phyloP scores from a whole-genome alignment of 2,888 invertebrate genomes.

The Lycocerus yunnanus region DNA sequence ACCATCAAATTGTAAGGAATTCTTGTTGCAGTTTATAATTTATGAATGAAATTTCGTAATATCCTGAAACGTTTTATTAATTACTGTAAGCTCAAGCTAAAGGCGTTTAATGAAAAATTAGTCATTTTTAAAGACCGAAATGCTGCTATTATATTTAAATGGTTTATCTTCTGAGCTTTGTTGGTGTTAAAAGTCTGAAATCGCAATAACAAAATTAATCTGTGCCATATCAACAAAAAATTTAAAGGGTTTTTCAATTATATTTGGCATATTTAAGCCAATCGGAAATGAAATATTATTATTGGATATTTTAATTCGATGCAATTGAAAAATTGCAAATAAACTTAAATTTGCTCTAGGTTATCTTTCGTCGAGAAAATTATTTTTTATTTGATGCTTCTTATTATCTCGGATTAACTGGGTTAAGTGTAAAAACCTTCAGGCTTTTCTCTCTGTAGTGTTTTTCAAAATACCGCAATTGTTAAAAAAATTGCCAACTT shows the following conservation, averaged over 20 bases:
- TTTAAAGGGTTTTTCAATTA: background rate
- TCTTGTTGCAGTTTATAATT: conserved; percentile 8
- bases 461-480: background rate
- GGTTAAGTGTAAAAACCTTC: conserved; percentile 1
- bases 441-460: background rate
- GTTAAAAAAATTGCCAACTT: background rate
- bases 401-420: conserved; percentile 2
- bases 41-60: conserved; percentile 24
- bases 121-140: conserved; percentile 17
- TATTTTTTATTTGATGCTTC: conserved; percentile 1
- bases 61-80: conserved; percentile 24
- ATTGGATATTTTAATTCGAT: background rate
- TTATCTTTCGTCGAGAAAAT: background rate
- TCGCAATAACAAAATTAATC: conserved; percentile 2
- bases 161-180: conserved; percentile 12
- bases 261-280: too few relatives aligned
- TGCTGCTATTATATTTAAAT: conserved; percentile 18
- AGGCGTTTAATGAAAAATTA: conserved; percentile 21
- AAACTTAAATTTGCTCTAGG: background rate
- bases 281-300: too few relatives aligned
- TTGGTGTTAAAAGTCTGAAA: background rate
- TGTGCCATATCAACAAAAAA: background rate
- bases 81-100: conserved; percentile 22
- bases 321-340: background rate
- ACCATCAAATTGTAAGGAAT: background rate